These are phyloP conservation scores for Lacerta agilis DNA, from an alignment of 2,797 vertebrate species.

Conservation along the genomic window DNA sequence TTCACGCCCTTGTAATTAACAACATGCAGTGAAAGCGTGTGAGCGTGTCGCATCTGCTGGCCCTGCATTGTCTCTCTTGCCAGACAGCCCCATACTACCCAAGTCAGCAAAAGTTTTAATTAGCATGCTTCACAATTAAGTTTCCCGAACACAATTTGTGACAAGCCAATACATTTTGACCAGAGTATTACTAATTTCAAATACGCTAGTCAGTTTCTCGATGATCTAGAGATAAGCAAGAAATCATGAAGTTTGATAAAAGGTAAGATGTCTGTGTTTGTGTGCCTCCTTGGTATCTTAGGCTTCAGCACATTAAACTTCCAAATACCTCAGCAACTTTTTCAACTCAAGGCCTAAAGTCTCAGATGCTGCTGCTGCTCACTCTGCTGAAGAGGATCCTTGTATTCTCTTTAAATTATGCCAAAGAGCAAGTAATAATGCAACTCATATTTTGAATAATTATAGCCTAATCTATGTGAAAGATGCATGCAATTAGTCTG, in stretches of 20 bases:
- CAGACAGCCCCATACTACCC: too few relatives aligned
- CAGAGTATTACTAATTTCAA: slow-evolving; percentile 18
- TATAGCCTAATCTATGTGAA: background rate
- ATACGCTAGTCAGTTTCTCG: background rate
- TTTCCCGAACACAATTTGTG: background rate
- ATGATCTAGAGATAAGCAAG: background rate
- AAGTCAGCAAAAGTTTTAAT: background rate
- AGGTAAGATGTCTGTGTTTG: background rate
- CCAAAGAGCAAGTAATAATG: background rate
- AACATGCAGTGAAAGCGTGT: too few relatives aligned
- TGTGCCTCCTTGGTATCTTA: background rate
- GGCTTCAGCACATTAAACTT: background rate
- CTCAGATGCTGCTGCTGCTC: background rate
- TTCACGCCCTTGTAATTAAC: too few relatives aligned
- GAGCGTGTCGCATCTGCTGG: too few relatives aligned
- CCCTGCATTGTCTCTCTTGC: too few relatives aligned
- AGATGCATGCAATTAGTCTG: background rate
- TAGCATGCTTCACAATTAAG: slow-evolving; percentile 9
- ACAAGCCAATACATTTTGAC: background rate
- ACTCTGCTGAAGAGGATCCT: background rate
- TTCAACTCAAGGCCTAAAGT: background rate
- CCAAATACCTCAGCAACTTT: background rate
- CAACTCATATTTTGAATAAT: slow-evolving; percentile 3
- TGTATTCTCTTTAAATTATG: background rate
- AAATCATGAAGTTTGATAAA: background rate